These are phyloP conservation scores for Heliconius ethilla DNA, from an alignment of 2,888 invertebrate species.

Conservation along the genomic window DNA sequence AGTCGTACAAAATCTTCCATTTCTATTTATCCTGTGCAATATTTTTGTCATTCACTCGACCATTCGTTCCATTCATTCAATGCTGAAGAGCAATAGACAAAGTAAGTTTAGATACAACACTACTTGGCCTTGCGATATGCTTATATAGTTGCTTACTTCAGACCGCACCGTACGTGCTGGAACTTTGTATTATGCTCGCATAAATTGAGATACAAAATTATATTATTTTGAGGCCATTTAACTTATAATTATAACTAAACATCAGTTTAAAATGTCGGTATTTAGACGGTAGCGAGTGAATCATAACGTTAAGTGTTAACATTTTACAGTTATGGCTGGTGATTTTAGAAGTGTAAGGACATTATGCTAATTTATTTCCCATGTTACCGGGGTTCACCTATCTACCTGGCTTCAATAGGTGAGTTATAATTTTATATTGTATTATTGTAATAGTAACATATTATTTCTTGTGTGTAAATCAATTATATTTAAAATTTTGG, in stretches of 20 bases:
- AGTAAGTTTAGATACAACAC: neutral
- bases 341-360: slow-evolving; percentile 68
- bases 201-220: slow-evolving; percentile 45
- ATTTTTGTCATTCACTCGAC: neutral
- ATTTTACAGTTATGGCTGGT: slow-evolving; percentile 65
- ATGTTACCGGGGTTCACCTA: slow-evolving; percentile 77
- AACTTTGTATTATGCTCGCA: slow-evolving; percentile 26
- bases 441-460: slow-evolving; percentile 36
- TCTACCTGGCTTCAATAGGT: slow-evolving; percentile 76
- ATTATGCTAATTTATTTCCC: slow-evolving; percentile 75
- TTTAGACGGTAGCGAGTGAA: slow-evolving; percentile 50
- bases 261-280: slow-evolving; percentile 58
- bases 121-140: slow-evolving; percentile 7
- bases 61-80: slow-evolving; percentile 14
- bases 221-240: slow-evolving; percentile 54
- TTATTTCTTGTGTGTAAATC: neutral
- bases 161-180: slow-evolving; percentile 34
- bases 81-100: slow-evolving; percentile 6
- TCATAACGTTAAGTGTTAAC: slow-evolving; percentile 53
- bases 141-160: slow-evolving; percentile 40
- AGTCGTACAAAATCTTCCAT: neutral
- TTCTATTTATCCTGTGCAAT: neutral
- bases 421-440: slow-evolving; percentile 59
- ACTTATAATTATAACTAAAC: slow-evolving; percentile 62
- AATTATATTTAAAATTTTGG: slow-evolving; percentile 25